Base-by-base conservation (phyloP, 2,888 invertebrate species). In the Phrixothrix hirtus region DNA sequence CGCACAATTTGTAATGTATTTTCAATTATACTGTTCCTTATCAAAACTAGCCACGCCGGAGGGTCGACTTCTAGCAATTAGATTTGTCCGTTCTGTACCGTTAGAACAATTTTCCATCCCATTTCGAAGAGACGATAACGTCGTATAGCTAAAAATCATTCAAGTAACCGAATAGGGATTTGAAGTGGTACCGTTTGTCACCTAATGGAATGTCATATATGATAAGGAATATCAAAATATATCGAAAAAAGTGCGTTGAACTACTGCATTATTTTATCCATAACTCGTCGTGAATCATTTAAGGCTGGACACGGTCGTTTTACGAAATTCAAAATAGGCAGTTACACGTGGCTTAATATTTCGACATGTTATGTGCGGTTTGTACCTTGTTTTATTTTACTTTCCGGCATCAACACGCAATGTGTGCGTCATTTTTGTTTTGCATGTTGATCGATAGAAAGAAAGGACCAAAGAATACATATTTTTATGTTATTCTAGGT, bases 341-440 rank as follows among this genome's bases (percentile, higher is more conserved):
- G 39, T 43, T 55, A 57, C 59, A 59, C 59, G 59, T 57, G 56
- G 43, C 57, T 39, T 45, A 48, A 52, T 49, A 43, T 54, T 42
- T 48, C 46, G 21, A 39, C 31, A 41, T 44, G 48, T 45, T 48
- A 34, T 48, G 41, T 48, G 48, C 36, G 44, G 47, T 50, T 55
- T 51, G 37, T 42, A 38, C 44, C 43, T 56, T 41, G 44, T 34
- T 49, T 47, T 45, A 53, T 44, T 54, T 56, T 48, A 47, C 51
- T 37, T 57, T 43, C 35, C 50, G 51, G 44, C 47, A 53, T 42
- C 51, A 58, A 61, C 67, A 67, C 67, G 67, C 67, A 63, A 67
- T 52, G 58, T 62, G 62, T 66, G 66, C 66, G 66, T 67, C 65
- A 67, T 67, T 66, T 67, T 66, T 61, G 67, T 65, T 62, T 61